Evolutionary conservation across 2,888 invertebrate genomes (phyloP), one percentile per base, ranked within the genome.

Genomic region (Uropetala carovei): DNA sequence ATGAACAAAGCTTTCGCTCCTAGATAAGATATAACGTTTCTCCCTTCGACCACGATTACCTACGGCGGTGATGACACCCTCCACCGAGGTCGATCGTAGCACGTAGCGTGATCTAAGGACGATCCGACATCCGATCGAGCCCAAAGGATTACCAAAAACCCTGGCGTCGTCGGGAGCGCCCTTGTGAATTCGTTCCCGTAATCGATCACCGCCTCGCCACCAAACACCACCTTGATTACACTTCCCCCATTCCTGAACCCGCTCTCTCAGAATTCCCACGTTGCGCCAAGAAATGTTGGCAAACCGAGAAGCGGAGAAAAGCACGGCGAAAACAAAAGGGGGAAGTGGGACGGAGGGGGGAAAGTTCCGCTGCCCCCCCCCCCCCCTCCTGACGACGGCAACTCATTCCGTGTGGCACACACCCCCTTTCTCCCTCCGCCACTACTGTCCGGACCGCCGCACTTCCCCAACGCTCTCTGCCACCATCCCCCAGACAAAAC

Each of bases 281-380:
- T 57, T 64, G 92, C 85, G 84, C 68, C 64, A 84, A 83, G 84
- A 85, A 85, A 58, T 57, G 75, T 60, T 85, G 85, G 84, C 84
- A 64, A 27, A 83, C 60, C 16, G 92, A 30, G 92, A 30, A 27
- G 57, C n/a, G 56, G n/a, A 85, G 18, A 75, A 92, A 68, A 85
- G 85, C 2, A 22, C 30, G 30, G 43, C 57, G 43, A 64, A 60
- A 83, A 64, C 60, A 60, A 92, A 85, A 58, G 64, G 75, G 3
- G 89, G 89, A n/a, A 30, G 89, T 14, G 89, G 60, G 18, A 58
- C 56, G 82, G 27, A 75, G n/a, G 68, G 68, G 64, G 27, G 75
- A 75, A 27, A 27, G 75, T 27, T 75, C 75, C 13, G 75, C 22
- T 75, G 43, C 5, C 43, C 43, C 43, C 5, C 5, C 43, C 43